A percentile compares a stretch with the other conserved stretches of the same genome.
Conservation (phyloP, 2,888 invertebrate species). For the Lacanobia wlatinum region DNA sequence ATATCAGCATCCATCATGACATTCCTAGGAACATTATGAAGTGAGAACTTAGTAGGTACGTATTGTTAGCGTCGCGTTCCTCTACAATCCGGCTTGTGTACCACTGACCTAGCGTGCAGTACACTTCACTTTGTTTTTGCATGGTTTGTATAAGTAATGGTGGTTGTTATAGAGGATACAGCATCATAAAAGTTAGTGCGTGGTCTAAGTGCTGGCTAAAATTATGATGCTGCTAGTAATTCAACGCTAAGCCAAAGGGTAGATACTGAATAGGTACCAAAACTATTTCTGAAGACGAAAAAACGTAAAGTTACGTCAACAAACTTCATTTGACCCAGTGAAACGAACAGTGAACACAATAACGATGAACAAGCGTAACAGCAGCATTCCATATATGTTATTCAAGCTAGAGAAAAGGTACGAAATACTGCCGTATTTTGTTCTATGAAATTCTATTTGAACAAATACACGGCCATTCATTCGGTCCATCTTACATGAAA, state of each 20-base stretch:
- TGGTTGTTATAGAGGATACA: background rate
- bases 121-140: slow-evolving; percentile 50
- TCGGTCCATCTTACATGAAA: slow-evolving; percentile 8
- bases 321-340: too few relatives aligned
- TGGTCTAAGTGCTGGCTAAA: background rate
- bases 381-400: too few relatives aligned
- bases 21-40: slow-evolving; percentile 41
- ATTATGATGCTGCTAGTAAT: background rate
- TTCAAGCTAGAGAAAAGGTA: background rate
- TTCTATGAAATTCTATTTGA: background rate
- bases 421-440: background rate
- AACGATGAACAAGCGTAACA: too few relatives aligned
- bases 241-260: background rate
- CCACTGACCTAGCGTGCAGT: slow-evolving; percentile 62
- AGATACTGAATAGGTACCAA: too few relatives aligned
- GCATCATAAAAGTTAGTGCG: background rate
- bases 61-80: slow-evolving; percentile 55
- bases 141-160: slow-evolving; percentile 7
- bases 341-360: too few relatives aligned
- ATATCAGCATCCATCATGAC: slow-evolving; percentile 6
- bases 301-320: too few relatives aligned
- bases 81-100: slow-evolving; percentile 63
- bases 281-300: too few relatives aligned
- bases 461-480: slow-evolving; percentile 5
- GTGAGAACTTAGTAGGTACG: slow-evolving; percentile 25